Evolutionary conservation across 2,113 vertebrate species (phyloP).

Genomic region (Tetrao urogallus): DNA sequence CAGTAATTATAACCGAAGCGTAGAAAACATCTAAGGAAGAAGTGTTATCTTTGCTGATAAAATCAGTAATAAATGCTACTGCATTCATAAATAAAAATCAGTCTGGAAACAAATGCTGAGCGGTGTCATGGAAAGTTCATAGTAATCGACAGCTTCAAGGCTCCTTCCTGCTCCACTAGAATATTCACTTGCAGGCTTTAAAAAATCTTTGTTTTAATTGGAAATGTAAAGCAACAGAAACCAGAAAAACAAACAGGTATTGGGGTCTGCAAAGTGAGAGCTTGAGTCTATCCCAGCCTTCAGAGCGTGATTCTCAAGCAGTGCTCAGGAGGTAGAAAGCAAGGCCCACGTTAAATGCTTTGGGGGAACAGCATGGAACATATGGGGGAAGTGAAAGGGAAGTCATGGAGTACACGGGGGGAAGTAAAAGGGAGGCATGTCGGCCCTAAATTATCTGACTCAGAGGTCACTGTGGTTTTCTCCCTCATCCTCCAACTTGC

Average conservation of each 20-base stretch:
- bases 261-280: not conserved
- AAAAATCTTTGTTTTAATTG: slow-evolving; percentile 38
- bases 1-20: slow-evolving; percentile 38
- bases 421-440: not conserved
- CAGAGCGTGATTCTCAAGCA: not conserved
- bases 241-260: not conserved
- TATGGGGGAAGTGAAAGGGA: not conserved
- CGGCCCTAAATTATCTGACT: not conserved
- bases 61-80: slow-evolving; percentile 70
- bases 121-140: slow-evolving; percentile 62
- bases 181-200: slow-evolving; percentile 23
- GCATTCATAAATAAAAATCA: slow-evolving; percentile 67
- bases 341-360: not conserved
- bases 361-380: not conserved
- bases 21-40: slow-evolving; percentile 20
- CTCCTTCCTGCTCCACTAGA: slow-evolving; percentile 9
- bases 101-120: slow-evolving; percentile 53
- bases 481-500: not conserved
- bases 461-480: not conserved
- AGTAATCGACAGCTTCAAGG: slow-evolving; percentile 16
- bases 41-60: slow-evolving; percentile 65
- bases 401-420: not conserved
- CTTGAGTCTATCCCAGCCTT: not conserved
- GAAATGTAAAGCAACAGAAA: slow-evolving; percentile 29
- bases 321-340: accelerated